phyloP scores from a whole-genome alignment of 2,888 invertebrate genomes.

The Clusia tigrina region DNA sequence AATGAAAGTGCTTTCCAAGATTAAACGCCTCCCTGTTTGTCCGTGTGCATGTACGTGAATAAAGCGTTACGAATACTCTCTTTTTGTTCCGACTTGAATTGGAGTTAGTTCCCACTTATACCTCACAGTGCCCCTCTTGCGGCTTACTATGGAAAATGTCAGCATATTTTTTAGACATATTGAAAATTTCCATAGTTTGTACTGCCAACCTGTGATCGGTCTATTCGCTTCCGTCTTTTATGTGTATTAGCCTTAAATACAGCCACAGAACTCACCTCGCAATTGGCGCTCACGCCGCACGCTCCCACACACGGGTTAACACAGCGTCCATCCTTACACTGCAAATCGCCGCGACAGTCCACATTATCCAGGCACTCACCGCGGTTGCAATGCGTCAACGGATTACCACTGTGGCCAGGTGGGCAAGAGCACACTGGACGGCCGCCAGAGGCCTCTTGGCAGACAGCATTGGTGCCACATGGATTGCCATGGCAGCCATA shows the following conservation, averaged over 20 bases:
- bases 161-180: not conserved
- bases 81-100: too few species aligned
- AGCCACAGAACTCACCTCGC: slow-evolving; percentile 69
- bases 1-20: too few species aligned
- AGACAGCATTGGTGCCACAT: slow-evolving; percentile 75
- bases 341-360: slow-evolving; percentile 77
- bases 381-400: slow-evolving; percentile 75
- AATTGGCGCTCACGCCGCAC: slow-evolving; percentile 80
- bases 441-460: slow-evolving; percentile 71
- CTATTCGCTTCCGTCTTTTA: not conserved
- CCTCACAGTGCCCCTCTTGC: too few species aligned
- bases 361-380: slow-evolving; percentile 80
- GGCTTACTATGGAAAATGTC: too few species aligned
- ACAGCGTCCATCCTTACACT: slow-evolving; percentile 80
- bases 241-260: not conserved
- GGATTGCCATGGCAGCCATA: slow-evolving; percentile 69
- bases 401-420: slow-evolving; percentile 82
- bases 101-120: too few species aligned
- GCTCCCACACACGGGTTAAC: slow-evolving; percentile 80
- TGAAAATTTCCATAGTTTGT: not conserved
- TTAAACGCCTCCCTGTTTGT: too few species aligned
- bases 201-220: not conserved
- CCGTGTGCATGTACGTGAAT: too few species aligned
- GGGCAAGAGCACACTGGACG: slow-evolving; percentile 83
- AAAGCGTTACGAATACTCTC: too few species aligned